Conservation (phyloP, 2,888 invertebrate genomes). For the Empis livida region DNA sequence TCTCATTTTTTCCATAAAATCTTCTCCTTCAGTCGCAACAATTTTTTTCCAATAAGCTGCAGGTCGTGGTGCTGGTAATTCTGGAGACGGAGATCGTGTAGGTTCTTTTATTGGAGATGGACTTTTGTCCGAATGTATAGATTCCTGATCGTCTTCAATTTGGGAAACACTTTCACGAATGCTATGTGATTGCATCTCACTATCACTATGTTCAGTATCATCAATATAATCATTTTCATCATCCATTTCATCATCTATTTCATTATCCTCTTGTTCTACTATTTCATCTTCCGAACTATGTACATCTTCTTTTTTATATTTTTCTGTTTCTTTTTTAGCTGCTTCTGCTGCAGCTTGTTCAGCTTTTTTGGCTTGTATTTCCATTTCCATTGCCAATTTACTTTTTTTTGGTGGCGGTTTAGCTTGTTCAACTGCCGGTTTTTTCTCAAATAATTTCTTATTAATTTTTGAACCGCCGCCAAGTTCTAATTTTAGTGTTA, state of each 20-base stretch:
- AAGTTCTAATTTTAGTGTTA: not conserved
- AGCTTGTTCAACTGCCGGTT: not conserved
- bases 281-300: not conserved
- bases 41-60: not conserved
- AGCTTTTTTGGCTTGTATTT: not conserved
- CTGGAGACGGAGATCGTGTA: not conserved
- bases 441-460: not conserved
- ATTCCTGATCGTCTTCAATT: too few species aligned
- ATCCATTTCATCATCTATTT: not conserved
- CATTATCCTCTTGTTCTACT: not conserved
- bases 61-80: not conserved
- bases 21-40: not conserved
- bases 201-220: not conserved
- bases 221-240: too few species aligned
- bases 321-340: not conserved
- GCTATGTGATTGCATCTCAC: too few species aligned
- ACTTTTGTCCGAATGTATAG: not conserved
- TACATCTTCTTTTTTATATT: not conserved
- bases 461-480: slow-evolving; percentile 1
- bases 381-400: not conserved
- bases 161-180: too few species aligned
- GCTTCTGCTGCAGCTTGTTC: not conserved
- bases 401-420: not conserved
- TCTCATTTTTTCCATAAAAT: not conserved
- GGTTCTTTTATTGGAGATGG: not conserved